Evolutionary conservation across 1,140 invertebrate genomes (phyloP).

Genomic region (Rhopalosiphum padi): DNA sequence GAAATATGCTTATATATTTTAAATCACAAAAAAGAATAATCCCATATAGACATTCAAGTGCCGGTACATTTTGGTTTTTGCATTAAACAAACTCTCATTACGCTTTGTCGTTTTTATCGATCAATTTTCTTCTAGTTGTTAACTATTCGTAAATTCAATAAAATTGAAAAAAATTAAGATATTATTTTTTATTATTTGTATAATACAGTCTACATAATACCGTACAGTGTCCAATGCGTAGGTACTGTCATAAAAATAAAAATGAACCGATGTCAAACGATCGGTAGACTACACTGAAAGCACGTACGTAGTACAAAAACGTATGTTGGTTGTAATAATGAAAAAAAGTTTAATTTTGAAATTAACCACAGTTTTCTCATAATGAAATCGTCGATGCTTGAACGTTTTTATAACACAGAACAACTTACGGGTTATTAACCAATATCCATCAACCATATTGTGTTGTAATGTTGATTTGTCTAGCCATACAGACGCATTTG

Average conservation of each 20-base stretch:
- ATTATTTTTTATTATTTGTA: background rate
- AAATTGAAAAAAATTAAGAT: background rate
- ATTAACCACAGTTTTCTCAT: background rate
- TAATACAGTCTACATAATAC: background rate
- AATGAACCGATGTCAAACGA: background rate
- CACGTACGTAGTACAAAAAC: background rate
- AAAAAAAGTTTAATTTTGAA: background rate
- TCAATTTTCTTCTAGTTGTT: background rate
- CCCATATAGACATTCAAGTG: background rate
- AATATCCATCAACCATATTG: background rate
- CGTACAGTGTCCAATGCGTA: background rate
- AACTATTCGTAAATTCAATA: background rate
- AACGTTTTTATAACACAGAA: background rate
- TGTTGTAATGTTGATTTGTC: background rate
- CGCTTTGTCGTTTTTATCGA: background rate
- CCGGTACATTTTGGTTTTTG: background rate
- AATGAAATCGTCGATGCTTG: background rate
- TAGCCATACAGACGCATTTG: background rate
- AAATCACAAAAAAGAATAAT: background rate
- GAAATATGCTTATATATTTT: background rate
- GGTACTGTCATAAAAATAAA: background rate
- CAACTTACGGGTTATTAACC: background rate
- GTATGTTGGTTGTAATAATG: constrained; percentile 2
- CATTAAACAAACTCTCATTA: background rate
- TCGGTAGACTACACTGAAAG: background rate